These are phyloP conservation scores for Paramormyrops hopkinsi DNA, from an alignment of 2,797 vertebrate genomes.

Conservation along the genomic window DNA sequence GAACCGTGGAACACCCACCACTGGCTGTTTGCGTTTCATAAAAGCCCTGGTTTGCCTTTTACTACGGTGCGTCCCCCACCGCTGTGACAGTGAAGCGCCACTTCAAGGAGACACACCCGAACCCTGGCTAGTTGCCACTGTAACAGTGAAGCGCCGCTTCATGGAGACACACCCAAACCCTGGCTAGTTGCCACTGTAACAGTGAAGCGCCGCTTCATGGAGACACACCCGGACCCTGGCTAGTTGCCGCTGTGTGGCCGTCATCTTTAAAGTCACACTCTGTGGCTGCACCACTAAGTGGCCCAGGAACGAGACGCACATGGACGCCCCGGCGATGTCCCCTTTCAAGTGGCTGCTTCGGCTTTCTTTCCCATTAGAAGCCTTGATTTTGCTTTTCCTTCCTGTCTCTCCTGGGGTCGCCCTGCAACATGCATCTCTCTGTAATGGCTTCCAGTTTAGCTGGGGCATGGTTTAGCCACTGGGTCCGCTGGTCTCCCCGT, in stretches of 20 bases:
- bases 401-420: slow-evolving; percentile 33
- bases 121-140: slow-evolving; percentile 50
- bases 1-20: not conserved
- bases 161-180: slow-evolving; percentile 47
- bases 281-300: slow-evolving; percentile 52
- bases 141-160: slow-evolving; percentile 41
- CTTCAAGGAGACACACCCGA: slow-evolving; percentile 19
- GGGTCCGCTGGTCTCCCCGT: not conserved
- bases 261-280: slow-evolving; percentile 54
- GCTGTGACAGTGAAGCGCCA: too few species aligned
- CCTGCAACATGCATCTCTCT: slow-evolving; percentile 38
- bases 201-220: too few species aligned
- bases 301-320: slow-evolving; percentile 47
- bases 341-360: slow-evolving; percentile 53
- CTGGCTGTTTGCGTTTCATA: slow-evolving; percentile 30
- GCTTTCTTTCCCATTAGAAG: slow-evolving; percentile 58
- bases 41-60: slow-evolving; percentile 47
- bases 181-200: slow-evolving; percentile 49
- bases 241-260: slow-evolving; percentile 51
- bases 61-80: slow-evolving; percentile 43
- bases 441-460: slow-evolving; percentile 20
- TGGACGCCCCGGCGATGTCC: slow-evolving; percentile 41
- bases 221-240: slow-evolving; percentile 39
- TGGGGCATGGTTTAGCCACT: not conserved
- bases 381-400: slow-evolving; percentile 51